Conservation (phyloP, 1,140 invertebrate genomes). For the Lepidurus couesii region DNA sequence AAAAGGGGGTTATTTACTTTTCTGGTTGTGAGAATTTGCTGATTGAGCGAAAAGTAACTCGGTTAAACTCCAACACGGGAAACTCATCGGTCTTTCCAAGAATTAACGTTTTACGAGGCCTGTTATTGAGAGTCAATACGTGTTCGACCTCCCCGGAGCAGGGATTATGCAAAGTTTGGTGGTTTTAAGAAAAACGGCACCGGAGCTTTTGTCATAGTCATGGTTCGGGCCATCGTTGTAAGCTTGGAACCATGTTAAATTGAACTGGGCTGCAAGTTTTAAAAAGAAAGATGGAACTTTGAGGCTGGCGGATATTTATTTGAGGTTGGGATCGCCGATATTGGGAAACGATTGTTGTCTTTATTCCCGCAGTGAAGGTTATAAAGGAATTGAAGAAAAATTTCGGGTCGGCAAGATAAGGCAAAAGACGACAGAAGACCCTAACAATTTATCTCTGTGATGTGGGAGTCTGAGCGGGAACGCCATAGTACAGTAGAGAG, state of each 20-base stretch:
- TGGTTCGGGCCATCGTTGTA: not conserved
- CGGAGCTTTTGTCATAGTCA: not conserved
- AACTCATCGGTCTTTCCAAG: not conserved
- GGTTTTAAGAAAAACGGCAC: not conserved
- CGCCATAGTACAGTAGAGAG: not conserved
- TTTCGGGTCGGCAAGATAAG: not conserved
- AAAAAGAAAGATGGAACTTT: not conserved
- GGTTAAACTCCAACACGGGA: not conserved
- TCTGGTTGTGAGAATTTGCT: no score
- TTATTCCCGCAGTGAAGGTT: not conserved
- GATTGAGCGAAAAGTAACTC: no score
- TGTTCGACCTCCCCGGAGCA: not conserved
- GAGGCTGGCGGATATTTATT: not conserved
- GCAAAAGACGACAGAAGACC: not conserved
- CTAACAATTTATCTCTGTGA: not conserved
- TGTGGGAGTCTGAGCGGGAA: not conserved
- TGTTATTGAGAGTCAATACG: not conserved
- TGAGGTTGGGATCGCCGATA: not conserved
- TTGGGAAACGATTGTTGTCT: constrained; percentile 17
- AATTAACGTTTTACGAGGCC: not conserved
- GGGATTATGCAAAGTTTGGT: not conserved
- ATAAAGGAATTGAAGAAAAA: not conserved
- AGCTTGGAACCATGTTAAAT: not conserved
- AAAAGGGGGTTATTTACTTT: no score
- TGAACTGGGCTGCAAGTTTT: not conserved